Evolutionary conservation across 2,888 invertebrate species (phyloP).

Genomic region (Pilophorus perplexus): DNA sequence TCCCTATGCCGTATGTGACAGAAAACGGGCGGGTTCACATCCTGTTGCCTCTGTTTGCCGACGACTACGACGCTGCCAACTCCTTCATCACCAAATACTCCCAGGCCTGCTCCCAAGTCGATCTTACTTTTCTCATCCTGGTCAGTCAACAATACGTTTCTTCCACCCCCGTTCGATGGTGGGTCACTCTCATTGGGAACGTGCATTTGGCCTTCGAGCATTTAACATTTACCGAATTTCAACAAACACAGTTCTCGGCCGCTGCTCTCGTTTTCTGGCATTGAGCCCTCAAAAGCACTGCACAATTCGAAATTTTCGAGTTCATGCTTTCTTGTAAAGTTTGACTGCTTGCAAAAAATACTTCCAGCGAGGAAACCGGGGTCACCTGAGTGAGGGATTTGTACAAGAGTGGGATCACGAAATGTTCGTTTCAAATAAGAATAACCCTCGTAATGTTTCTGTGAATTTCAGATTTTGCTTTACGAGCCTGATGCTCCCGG

Average conservation of each 20-base stretch:
- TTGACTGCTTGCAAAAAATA: too few species aligned
- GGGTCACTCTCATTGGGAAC: neutral
- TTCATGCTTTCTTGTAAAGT: too few species aligned
- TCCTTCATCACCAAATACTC: constrained; percentile 72
- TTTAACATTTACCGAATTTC: neutral
- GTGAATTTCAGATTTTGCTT: constrained; percentile 59
- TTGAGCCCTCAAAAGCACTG: too few species aligned
- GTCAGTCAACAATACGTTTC: constrained; percentile 53
- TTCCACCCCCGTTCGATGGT: neutral
- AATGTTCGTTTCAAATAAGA: too few species aligned
- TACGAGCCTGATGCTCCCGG: constrained; percentile 63
- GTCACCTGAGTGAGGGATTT: too few species aligned
- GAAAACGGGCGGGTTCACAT: constrained; percentile 82
- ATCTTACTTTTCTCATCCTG: constrained; percentile 74
- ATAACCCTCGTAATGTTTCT: neutral
- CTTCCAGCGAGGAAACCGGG: too few species aligned
- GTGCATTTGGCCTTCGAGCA: neutral
- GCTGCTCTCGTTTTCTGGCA: too few species aligned
- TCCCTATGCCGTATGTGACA: constrained; percentile 92
- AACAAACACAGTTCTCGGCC: too few species aligned
- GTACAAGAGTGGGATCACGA: too few species aligned
- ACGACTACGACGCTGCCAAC: constrained; percentile 58
- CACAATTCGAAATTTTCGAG: too few species aligned
- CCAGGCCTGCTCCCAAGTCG: constrained; percentile 68
- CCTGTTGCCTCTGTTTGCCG: constrained; percentile 66